Evolutionary conservation across 2,888 invertebrate genomes (phyloP).

Genomic region (Schizaphis graminum): DNA sequence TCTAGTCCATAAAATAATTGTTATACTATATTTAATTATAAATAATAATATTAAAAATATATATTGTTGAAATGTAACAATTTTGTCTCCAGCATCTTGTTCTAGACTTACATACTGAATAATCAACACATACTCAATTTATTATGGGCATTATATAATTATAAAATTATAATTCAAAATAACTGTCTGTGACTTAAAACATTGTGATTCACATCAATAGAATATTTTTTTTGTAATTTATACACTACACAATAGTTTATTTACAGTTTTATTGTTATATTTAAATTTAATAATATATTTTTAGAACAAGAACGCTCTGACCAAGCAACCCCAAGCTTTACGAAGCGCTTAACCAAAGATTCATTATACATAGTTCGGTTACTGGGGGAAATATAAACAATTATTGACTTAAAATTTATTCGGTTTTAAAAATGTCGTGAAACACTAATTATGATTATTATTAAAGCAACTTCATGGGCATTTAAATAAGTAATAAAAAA

Average conservation of each 20-base stretch:
- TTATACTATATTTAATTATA: slow-evolving; percentile 51
- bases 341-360: slow-evolving; percentile 61
- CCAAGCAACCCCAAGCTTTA: slow-evolving; percentile 60
- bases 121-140: slow-evolving; percentile 54
- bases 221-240: slow-evolving; percentile 55
- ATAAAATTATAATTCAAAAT: slow-evolving; percentile 57
- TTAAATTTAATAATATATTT: slow-evolving; percentile 50
- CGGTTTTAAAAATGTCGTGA: slow-evolving; percentile 45
- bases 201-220: slow-evolving; percentile 60
- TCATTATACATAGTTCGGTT: slow-evolving; percentile 55
- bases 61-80: slow-evolving; percentile 48
- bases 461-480: slow-evolving; percentile 64
- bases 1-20: slow-evolving; percentile 61
- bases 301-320: slow-evolving; percentile 61
- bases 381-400: slow-evolving; percentile 54
- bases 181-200: slow-evolving; percentile 62
- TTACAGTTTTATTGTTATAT: slow-evolving; percentile 57
- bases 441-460: slow-evolving; percentile 46
- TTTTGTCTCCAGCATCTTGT: slow-evolving; percentile 63
- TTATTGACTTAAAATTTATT: slow-evolving; percentile 42
- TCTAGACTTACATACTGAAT: slow-evolving; percentile 55
- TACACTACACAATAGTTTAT: slow-evolving; percentile 46
- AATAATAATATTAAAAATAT: slow-evolving; percentile 18
- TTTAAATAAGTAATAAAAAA: slow-evolving; percentile 51
- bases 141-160: slow-evolving; percentile 63